Evolutionary conservation across 2,113 vertebrate species (phyloP).

Genomic region (Todiramphus chloris): DNA sequence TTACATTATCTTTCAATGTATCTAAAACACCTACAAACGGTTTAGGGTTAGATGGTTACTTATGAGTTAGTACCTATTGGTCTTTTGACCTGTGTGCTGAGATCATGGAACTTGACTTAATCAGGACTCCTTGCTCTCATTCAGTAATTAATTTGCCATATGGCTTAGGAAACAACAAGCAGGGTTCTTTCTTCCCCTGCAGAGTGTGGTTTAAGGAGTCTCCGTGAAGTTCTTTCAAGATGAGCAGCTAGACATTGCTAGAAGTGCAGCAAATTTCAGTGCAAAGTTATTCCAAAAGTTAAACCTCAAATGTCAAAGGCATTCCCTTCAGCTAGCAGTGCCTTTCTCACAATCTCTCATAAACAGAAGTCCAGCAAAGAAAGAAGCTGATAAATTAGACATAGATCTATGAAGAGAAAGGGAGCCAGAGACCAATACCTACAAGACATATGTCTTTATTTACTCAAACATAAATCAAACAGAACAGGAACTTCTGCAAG

Average conservation of each 20-base stretch:
- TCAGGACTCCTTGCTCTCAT: not conserved
- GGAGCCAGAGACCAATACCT: conserved; percentile 63
- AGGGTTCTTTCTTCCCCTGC: not conserved
- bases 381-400: conserved; percentile 61
- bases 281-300: not conserved
- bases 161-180: not conserved
- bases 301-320: not conserved
- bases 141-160: conserved; percentile 25
- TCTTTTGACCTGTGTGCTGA: not conserved
- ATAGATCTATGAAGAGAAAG: conserved; percentile 58
- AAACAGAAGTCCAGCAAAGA: conserved; percentile 32
- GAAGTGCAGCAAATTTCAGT: not conserved
- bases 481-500: conserved; percentile 73
- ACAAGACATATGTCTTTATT: conserved; percentile 80
- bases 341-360: not conserved
- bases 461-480: conserved; percentile 79
- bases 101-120: not conserved
- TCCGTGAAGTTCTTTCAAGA: not conserved
- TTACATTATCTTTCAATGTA: not conserved
- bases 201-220: not conserved
- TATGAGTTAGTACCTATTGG: not conserved
- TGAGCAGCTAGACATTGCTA: not conserved
- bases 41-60: not conserved
- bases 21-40: fast-evolving
- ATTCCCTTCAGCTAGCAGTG: not conserved